Evolutionary conservation across 2,888 invertebrate species (phyloP).

Genomic region (Meloe dianella): DNA sequence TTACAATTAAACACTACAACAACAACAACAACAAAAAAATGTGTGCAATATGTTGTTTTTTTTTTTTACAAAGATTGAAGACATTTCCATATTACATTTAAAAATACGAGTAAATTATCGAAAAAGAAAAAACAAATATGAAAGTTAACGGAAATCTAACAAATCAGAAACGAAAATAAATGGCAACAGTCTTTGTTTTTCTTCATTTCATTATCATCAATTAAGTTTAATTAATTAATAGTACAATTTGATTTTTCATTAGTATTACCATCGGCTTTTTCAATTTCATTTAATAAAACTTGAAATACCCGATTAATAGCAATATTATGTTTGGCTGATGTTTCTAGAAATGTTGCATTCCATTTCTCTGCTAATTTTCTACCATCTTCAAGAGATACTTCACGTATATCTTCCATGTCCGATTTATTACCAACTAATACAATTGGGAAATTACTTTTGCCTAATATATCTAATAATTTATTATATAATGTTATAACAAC

Average conservation of each 20-base stretch:
- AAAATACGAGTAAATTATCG: background rate
- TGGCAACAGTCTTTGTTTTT: background rate
- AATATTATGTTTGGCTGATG: slow-evolving; percentile 92
- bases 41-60: background rate
- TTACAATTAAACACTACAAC: slow-evolving; percentile 4
- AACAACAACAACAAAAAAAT: background rate
- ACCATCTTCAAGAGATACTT: slow-evolving; percentile 84
- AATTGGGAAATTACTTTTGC: slow-evolving; percentile 63
- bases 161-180: background rate
- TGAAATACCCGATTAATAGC: slow-evolving; percentile 90
- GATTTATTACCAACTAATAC: slow-evolving; percentile 92
- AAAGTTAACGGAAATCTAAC: background rate
- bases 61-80: background rate
- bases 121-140: no score
- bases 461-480: slow-evolving; percentile 89
- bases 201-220: background rate
- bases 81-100: background rate
- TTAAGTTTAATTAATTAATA: slow-evolving; percentile 25
- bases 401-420: slow-evolving; percentile 86
- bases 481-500: slow-evolving; percentile 93
- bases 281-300: slow-evolving; percentile 82
- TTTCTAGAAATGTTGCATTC: slow-evolving; percentile 90
- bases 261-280: slow-evolving; percentile 75
- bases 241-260: slow-evolving; percentile 57
- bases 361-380: slow-evolving; percentile 84